Evolutionary conservation across 2,113 vertebrate genomes (phyloP), one percentile per base, ranked within the genome.

Genomic region (Tenrec ecaudatus): DNA sequence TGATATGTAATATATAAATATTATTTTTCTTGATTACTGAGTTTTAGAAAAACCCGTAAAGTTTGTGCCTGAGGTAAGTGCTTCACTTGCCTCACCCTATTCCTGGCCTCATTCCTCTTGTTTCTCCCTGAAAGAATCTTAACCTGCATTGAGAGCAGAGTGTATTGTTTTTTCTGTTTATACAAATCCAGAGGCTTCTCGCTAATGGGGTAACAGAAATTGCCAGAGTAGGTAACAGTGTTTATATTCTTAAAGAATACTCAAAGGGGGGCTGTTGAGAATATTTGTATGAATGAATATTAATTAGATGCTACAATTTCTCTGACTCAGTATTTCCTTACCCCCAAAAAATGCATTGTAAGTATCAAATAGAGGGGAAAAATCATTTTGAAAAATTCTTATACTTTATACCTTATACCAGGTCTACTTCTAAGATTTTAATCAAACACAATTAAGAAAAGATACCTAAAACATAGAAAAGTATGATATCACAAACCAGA

Each of bases 241-340:
- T 69, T 69, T 33, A 53, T 80, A 60, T 22, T 57, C 66, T 86
- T 89, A 92, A 25, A 78, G 31, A 16, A 79, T 23, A 33, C 68
- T 57, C 25, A 68, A 92, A 47, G 57, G 58, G 9, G 36, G 57
- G 27, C 40, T 10, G 62, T 60, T 57, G 20, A 33, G 58, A 14
- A 33, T 1, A 47, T 62, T 85, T 81, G 23, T 38, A 81, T 60
- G 40, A 77, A 81, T 2, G 81, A 53, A 38, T 79, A 60, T 92
- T n/a, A 87, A 57, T 68, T 60, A 83, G 33, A 83, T 53, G 31
- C 4, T 53, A 22, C 68, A 6, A 57, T 88, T 91, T 91, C 60
- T 88, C 60, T 71, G 88, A 69, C 10, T 58, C 16, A 90, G 43
- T 75, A 83, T 71, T 96, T 94, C 15, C 76, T 33, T 88, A 68